A percentile compares a stretch with the other conserved stretches of the same genome.
Evolutionary conservation across 2,888 invertebrate species (phyloP).

Genomic region (Himalopsyche anomala): DNA sequence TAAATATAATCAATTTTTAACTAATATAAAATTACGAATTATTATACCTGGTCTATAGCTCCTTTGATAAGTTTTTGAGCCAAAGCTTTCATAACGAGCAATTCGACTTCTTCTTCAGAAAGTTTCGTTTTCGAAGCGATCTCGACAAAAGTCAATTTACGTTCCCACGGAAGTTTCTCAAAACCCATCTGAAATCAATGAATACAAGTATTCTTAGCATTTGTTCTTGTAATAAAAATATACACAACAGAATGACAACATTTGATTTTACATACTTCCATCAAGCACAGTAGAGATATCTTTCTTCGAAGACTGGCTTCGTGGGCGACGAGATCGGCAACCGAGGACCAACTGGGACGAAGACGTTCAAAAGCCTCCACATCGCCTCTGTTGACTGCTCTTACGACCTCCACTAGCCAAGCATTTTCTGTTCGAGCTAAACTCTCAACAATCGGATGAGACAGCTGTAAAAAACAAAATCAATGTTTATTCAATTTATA

Average conservation of each 20-base stretch:
- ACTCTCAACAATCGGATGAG: constrained; percentile 94
- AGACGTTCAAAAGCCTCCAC: constrained; percentile 80
- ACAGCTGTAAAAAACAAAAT: constrained; percentile 79
- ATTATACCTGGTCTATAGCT: constrained; percentile 92
- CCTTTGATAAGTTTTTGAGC: constrained; percentile 96
- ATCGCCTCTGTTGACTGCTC: constrained; percentile 92
- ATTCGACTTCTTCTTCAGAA: constrained; percentile 91
- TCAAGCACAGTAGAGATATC: constrained; percentile 95
- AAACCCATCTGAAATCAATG: constrained; percentile 89
- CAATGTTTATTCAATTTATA: neutral
- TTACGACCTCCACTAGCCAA: constrained; percentile 92
- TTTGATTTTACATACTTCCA: constrained; percentile 82
- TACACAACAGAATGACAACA: neutral
- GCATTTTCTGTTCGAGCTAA: constrained; percentile 87
- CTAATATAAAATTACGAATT: neutral
- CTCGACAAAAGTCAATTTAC: constrained; percentile 92
- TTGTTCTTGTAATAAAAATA: too few species aligned
- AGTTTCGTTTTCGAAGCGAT: constrained; percentile 92
- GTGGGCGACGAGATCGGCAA: constrained; percentile 80
- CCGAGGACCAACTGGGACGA: constrained; percentile 85
- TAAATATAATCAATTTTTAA: too few species aligned
- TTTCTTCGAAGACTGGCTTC: constrained; percentile 92
- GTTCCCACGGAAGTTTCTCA: constrained; percentile 91
- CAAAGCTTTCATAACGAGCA: constrained; percentile 98
- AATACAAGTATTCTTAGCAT: neutral